phyloP scores from a whole-genome alignment of 2,888 invertebrate species.

The Stenichneumon culpator region DNA sequence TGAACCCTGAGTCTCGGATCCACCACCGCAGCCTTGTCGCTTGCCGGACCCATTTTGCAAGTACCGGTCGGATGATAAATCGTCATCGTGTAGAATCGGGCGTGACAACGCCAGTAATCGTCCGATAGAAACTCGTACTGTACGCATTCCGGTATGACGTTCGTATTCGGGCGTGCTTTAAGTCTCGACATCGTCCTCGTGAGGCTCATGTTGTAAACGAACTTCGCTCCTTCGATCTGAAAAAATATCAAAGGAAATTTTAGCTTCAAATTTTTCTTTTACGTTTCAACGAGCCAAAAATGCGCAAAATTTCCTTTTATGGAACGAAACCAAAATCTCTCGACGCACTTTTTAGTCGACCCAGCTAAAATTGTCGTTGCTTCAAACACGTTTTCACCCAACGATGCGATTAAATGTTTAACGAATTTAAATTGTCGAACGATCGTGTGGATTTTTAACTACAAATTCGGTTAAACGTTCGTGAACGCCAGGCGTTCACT shows the following conservation, averaged over 20 bases:
- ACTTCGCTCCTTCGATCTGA: slow-evolving; percentile 91
- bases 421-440: too few relatives aligned
- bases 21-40: slow-evolving; percentile 90
- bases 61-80: slow-evolving; percentile 94
- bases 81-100: slow-evolving; percentile 91
- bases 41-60: slow-evolving; percentile 91
- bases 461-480: too few relatives aligned
- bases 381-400: too few relatives aligned
- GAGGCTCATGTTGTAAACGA: slow-evolving; percentile 88
- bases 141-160: slow-evolving; percentile 89
- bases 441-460: too few relatives aligned
- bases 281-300: too few relatives aligned
- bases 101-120: slow-evolving; percentile 92
- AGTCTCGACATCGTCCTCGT: slow-evolving; percentile 88
- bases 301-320: too few relatives aligned
- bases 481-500: too few relatives aligned
- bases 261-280: too few relatives aligned
- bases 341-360: too few relatives aligned
- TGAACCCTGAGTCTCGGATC: slow-evolving; percentile 89
- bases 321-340: too few relatives aligned
- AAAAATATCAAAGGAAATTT: slow-evolving; percentile 57
- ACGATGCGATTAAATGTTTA: too few relatives aligned
- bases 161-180: slow-evolving; percentile 89
- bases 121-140: slow-evolving; percentile 89
- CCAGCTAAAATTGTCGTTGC: too few relatives aligned